Percentiles rank a stretch among this genome's conserved stretches.
phyloP scores from a whole-genome alignment of 2,888 invertebrate species.

The Leptopilina myrica region DNA sequence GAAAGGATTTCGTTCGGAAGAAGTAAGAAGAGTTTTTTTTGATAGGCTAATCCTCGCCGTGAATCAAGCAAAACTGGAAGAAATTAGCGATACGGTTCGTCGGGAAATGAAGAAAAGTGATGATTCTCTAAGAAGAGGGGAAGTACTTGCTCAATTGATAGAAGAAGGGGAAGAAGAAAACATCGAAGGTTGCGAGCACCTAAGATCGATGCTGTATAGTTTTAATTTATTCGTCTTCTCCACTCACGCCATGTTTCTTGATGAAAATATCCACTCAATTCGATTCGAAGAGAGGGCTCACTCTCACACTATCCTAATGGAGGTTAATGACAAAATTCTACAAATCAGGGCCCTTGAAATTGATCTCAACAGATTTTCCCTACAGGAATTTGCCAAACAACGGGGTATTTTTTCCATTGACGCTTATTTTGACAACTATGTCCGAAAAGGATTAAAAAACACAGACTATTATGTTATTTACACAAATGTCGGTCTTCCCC shows the following conservation, averaged over 20 bases:
- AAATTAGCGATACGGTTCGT: constrained; percentile 59
- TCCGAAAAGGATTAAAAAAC: neutral
- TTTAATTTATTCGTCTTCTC: constrained; percentile 58
- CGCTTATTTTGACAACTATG: constrained; percentile 21
- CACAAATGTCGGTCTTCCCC: constrained; percentile 37
- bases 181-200: neutral
- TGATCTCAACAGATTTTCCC: constrained; percentile 35
- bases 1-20: constrained; percentile 52
- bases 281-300: constrained; percentile 43
- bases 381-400: neutral
- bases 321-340: neutral
- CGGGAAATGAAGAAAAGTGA: constrained; percentile 56
- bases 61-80: constrained; percentile 55
- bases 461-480: constrained; percentile 41
- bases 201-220: constrained; percentile 40
- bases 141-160: constrained; percentile 55
- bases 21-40: constrained; percentile 61
- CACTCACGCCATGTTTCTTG: constrained; percentile 59
- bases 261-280: constrained; percentile 58
- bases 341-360: constrained; percentile 1
- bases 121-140: constrained; percentile 49
- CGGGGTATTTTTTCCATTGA: constrained; percentile 6
- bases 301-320: neutral
- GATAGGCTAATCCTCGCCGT: constrained; percentile 56
- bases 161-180: constrained; percentile 50